These are phyloP conservation scores for Drosophila trapezifrons DNA, from an alignment of 1,140 invertebrate species.

Conservation along the genomic window DNA sequence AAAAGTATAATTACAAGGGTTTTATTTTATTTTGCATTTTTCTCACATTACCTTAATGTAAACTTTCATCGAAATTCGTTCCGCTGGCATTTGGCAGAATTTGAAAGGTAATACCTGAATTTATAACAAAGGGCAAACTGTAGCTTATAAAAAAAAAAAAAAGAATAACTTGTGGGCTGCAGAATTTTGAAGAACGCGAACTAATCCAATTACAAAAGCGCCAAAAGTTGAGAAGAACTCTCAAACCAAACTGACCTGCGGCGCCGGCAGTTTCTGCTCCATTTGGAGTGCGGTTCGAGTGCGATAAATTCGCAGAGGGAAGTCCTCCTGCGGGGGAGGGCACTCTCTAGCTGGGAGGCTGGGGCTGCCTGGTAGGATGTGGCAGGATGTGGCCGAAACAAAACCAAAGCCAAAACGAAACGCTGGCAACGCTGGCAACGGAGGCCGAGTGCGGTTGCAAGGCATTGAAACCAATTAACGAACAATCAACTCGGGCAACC, in stretches of 20 bases:
- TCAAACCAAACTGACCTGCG: conserved; percentile 28
- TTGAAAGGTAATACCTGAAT: background rate
- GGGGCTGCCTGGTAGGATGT: background rate
- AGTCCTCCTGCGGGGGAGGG: background rate
- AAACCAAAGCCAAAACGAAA: conserved; percentile 37
- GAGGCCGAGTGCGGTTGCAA: conserved; percentile 63
- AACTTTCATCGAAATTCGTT: too few species aligned
- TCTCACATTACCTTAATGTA: background rate
- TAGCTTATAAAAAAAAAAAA: background rate
- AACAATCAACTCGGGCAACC: conserved; percentile 76
- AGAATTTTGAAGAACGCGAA: conserved; percentile 15
- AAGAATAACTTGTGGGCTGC: conserved; percentile 1
- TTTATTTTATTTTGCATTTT: background rate
- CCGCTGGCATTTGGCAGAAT: too few species aligned
- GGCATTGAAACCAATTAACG: conserved; percentile 79
- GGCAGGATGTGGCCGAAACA: conserved; percentile 33
- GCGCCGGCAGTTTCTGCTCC: conserved; percentile 40
- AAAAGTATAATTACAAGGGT: too few species aligned
- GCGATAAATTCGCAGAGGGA: conserved; percentile 34
- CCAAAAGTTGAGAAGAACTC: conserved; percentile 26
- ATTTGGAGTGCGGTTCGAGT: conserved; percentile 53
- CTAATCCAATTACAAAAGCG: conserved; percentile 48
- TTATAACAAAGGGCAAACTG: background rate
- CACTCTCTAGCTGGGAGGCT: too few species aligned
- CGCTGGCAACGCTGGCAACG: conserved; percentile 11